Evolutionary conservation across 2,888 invertebrate species (phyloP), one percentile per base, ranked within the genome.

Genomic region (Phortica magna): DNA sequence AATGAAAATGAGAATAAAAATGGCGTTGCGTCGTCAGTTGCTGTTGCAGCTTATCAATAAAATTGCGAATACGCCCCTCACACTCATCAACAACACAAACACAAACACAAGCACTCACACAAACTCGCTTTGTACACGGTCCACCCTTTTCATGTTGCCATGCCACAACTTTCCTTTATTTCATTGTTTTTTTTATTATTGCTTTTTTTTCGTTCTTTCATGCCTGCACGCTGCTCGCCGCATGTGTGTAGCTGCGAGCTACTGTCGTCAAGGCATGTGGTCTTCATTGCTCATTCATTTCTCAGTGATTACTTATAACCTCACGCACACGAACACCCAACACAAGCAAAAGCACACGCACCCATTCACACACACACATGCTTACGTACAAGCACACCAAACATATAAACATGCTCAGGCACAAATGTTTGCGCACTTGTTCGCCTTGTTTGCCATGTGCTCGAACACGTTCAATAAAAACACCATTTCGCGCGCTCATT

Each of bases 1-100:
- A 76, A 48, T 19, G n/a, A 72, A 71, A 79, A 67, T 70, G 19
- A 41, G n/a, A 55, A 72, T 73, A 77, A 79, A 80, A 76, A 79
- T 67, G 73, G 71, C 75, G 73, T 61, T 74, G 17, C 43, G 10
- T 43, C 7, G 55, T 55, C 31, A 39, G 67, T 71, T 55, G 0
- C 31, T 6, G 70, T 17, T 17, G 70, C 55, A 55, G 55, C 31
- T 71, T 55, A 71, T 71, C 70, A 71, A 71, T 71, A 55, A 71
- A 55, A 71, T 71, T 71, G 10, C 70, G 39, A 9, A 39, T 31
- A 53, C 53, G 55, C 70, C 68, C 43, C 48, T 7, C 39, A 22
- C n/a, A 59, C 19, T 59, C 10, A 31, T 31, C 31, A 31, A 31
- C n/a, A 55, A 17, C 1, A 55, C 86, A 79, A 78, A 70, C 74